Evolutionary conservation across 1,140 invertebrate genomes (phyloP).

Genomic region (Danaus melanippus): DNA sequence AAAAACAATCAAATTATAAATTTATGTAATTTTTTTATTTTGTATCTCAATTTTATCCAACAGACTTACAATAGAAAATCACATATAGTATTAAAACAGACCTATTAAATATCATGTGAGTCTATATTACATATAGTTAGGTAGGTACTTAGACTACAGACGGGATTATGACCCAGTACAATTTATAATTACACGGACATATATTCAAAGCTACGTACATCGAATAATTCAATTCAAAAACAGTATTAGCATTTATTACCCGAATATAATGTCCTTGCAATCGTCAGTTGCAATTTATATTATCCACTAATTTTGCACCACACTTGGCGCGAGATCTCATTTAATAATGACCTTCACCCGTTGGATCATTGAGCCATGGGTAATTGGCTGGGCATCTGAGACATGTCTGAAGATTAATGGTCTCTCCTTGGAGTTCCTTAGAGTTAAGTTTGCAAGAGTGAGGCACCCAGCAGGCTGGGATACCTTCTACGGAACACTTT

Average conservation of each 20-base stretch:
- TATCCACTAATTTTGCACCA: constrained; percentile 59
- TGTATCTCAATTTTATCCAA: constrained; percentile 70
- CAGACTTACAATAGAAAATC: constrained; percentile 72
- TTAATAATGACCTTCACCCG: constrained; percentile 92
- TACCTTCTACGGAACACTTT: constrained; percentile 88
- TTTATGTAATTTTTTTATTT: constrained; percentile 25
- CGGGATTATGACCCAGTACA: constrained; percentile 72
- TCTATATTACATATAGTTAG: constrained; percentile 71
- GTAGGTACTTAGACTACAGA: constrained; percentile 72
- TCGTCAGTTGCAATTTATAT: constrained; percentile 46
- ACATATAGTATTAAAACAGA: constrained; percentile 71
- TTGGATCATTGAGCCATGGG: constrained; percentile 94
- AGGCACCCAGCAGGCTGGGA: constrained; percentile 87
- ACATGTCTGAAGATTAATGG: constrained; percentile 93
- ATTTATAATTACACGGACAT: constrained; percentile 56
- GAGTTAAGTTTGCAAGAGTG: constrained; percentile 92
- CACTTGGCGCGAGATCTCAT: constrained; percentile 66
- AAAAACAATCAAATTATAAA: constrained; percentile 8
- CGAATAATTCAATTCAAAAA: constrained; percentile 23
- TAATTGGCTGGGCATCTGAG: constrained; percentile 94
- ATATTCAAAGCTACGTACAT: constrained; percentile 38
- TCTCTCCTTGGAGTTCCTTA: constrained; percentile 93
- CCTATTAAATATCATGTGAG: constrained; percentile 73
- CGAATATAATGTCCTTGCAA: constrained; percentile 55
- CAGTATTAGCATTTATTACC: constrained; percentile 30